phyloP scores from a whole-genome alignment of 2,113 vertebrate genomes.

The Vimba vimba region DNA sequence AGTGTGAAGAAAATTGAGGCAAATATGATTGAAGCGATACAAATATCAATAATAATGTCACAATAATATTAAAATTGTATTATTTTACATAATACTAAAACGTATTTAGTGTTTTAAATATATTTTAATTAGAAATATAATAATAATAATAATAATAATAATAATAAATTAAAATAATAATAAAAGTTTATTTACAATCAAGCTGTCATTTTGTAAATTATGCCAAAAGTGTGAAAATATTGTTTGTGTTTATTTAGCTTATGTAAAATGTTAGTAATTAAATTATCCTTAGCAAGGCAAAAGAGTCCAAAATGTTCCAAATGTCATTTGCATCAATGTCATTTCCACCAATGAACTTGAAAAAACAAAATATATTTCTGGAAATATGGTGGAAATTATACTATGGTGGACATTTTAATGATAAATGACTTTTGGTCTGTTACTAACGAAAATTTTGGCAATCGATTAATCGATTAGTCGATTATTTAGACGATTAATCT shows the following conservation, averaged over 20 bases:
- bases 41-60: too few relatives aligned
- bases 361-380: neutral
- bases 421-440: too few relatives aligned
- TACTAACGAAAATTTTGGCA: too few relatives aligned
- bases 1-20: neutral
- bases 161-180: neutral
- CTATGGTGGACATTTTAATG: neutral
- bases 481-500: too few relatives aligned
- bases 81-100: neutral
- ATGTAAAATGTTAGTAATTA: neutral
- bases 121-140: neutral
- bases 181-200: neutral
- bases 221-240: neutral
- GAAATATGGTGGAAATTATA: neutral
- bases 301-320: too few relatives aligned
- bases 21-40: too few relatives aligned
- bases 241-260: neutral
- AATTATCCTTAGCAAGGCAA: neutral
- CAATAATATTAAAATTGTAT: too few relatives aligned
- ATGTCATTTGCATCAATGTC: neutral
- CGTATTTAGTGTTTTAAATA: neutral
- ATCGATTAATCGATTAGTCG: too few relatives aligned
- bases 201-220: neutral
- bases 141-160: neutral
- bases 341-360: neutral